These are phyloP conservation scores for Elmis aenea DNA, from an alignment of 2,888 invertebrate species.

Conservation along the genomic window DNA sequence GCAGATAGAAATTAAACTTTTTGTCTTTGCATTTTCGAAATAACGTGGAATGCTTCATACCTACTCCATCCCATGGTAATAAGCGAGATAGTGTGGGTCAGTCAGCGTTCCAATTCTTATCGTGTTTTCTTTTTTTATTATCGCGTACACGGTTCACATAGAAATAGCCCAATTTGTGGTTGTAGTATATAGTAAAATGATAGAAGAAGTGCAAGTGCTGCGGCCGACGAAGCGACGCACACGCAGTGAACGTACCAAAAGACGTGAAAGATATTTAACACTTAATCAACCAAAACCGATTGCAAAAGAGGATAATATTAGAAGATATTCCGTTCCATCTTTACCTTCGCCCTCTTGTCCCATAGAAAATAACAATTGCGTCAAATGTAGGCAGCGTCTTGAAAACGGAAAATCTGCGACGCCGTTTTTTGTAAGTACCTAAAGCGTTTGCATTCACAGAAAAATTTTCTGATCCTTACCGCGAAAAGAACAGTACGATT, in stretches of 20 bases:
- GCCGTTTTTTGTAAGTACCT: no score
- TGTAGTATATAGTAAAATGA: no score
- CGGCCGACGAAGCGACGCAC: slow-evolving; percentile 34
- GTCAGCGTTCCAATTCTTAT: no score
- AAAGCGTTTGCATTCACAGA: no score
- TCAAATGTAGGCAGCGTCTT: slow-evolving; percentile 13
- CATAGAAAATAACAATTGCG: slow-evolving; percentile 14
- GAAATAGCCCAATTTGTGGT: no score
- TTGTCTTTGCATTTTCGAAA: slow-evolving; percentile 14
- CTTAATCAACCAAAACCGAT: slow-evolving; percentile 21
- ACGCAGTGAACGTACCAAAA: slow-evolving; percentile 38
- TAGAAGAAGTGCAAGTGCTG: slow-evolving; percentile 33
- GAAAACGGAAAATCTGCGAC: no score
- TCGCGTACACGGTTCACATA: not conserved
- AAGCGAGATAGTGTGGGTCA: slow-evolving; percentile 24
- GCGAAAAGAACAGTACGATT: no score
- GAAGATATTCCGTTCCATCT: slow-evolving; percentile 3
- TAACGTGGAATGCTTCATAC: slow-evolving; percentile 8
- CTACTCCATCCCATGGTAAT: slow-evolving; percentile 16
- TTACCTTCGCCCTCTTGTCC: slow-evolving; percentile 5
- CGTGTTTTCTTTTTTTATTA: slow-evolving; percentile 9
- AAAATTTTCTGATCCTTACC: no score
- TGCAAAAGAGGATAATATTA: slow-evolving; percentile 16
- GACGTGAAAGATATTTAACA: slow-evolving; percentile 37
- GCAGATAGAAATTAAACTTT: slow-evolving; percentile 9